A percentile compares a stretch with the other conserved stretches of the same genome.
Conservation (phyloP, 2,113 vertebrate genomes). For the Otocyon megalotis region DNA sequence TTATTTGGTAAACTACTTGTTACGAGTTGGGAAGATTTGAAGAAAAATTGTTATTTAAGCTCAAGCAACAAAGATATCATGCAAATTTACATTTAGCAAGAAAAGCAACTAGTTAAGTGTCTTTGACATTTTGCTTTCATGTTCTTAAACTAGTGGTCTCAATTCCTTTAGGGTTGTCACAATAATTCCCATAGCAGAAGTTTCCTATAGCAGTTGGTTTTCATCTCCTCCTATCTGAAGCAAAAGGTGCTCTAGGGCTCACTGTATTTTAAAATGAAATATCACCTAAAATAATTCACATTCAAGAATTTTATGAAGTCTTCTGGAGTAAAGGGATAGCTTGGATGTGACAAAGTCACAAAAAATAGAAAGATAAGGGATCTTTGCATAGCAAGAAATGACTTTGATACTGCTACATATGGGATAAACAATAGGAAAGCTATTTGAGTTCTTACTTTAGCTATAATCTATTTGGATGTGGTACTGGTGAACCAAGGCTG, state of each 20-base stretch:
- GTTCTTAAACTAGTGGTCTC: neutral
- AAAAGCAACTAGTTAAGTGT: neutral
- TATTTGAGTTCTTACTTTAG: conserved; percentile 4
- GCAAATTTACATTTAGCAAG: neutral
- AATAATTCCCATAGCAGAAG: neutral
- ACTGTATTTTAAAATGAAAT: conserved; percentile 30
- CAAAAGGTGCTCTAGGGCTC: neutral
- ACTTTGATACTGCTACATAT: neutral
- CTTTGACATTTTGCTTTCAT: neutral
- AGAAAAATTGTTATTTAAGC: neutral
- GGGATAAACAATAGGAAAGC: neutral
- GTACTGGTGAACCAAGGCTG: neutral
- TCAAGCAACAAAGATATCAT: neutral
- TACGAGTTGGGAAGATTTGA: neutral
- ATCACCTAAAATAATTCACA: conserved; percentile 19
- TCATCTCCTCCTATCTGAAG: neutral
- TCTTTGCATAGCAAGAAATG: neutral
- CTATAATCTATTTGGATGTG: neutral
- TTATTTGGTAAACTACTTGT: conserved; percentile 17
- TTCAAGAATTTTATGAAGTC: neutral
- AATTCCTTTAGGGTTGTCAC: neutral
- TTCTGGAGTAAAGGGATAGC: neutral
- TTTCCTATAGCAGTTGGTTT: neutral
- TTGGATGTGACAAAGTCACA: neutral
- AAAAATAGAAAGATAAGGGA: neutral